A percentile compares a stretch with the other conserved stretches of the same genome.
phyloP scores from a whole-genome alignment of 1,140 invertebrate genomes.

The Plodia interpunctella region DNA sequence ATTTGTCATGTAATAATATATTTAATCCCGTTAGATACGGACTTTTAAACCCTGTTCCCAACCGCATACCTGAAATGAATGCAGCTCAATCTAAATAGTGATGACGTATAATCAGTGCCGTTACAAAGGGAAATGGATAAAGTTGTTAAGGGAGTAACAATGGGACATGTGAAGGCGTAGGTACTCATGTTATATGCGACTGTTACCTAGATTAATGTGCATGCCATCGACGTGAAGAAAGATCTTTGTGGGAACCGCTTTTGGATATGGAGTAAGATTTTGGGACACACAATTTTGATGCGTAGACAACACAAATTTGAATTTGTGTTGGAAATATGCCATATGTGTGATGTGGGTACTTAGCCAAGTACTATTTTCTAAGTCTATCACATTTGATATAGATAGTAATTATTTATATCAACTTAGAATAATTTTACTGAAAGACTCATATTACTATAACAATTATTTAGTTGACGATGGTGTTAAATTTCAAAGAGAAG shows the following conservation, averaged over 20 bases:
- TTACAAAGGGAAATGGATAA: constrained; percentile 14
- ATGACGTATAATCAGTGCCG: constrained; percentile 12
- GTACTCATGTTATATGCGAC: constrained; percentile 29
- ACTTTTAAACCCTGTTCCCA: neutral
- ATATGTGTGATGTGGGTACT: no score
- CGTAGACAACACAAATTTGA: neutral
- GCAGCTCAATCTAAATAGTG: constrained; percentile 7
- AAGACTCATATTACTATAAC: no score
- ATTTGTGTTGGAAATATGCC: no score
- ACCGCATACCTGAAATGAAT: neutral
- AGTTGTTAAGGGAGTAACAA: constrained; percentile 35
- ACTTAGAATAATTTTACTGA: no score
- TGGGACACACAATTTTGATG: constrained; percentile 17
- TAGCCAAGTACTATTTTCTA: no score
- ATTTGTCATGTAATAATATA: no score
- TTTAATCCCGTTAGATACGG: neutral
- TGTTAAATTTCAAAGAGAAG: no score
- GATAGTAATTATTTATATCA: no score
- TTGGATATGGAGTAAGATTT: constrained; percentile 44
- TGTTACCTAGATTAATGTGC: constrained; percentile 63
- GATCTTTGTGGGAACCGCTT: constrained; percentile 65
- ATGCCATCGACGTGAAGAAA: constrained; percentile 61
- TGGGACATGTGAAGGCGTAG: constrained; percentile 32
- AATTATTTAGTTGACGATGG: no score
- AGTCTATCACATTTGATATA: no score